A percentile compares a stretch with the other conserved stretches of the same genome.
These are phyloP conservation scores for Neosalanx taihuensis DNA, from an alignment of 2,797 vertebrate genomes.

Conservation along the genomic window DNA sequence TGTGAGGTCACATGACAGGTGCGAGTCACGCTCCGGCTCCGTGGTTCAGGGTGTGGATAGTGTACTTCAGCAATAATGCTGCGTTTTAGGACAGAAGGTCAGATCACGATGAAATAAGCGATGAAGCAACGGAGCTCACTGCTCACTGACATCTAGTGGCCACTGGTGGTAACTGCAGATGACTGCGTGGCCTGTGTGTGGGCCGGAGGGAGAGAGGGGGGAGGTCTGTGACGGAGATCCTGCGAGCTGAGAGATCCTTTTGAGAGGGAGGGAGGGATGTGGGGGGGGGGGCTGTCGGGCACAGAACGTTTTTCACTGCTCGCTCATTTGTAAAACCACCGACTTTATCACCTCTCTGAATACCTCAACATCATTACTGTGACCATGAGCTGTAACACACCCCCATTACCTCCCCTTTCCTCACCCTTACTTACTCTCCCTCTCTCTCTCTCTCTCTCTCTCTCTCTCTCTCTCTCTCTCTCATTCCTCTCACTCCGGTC, in stretches of 20 bases:
- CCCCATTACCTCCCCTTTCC: not conserved
- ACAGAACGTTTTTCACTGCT: not conserved
- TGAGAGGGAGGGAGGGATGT: not conserved
- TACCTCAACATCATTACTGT: slow-evolving; percentile 14
- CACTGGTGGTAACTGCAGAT: not conserved
- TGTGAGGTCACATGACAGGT: not conserved
- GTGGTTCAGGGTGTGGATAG: not conserved
- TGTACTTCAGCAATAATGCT: not conserved
- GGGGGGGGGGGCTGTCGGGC: not conserved
- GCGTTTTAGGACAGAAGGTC: not conserved
- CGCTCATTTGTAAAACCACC: slow-evolving; percentile 16
- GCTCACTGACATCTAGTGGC: slow-evolving; percentile 16
- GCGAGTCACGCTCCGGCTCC: not conserved
- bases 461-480: not conserved
- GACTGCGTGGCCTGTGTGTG: slow-evolving; percentile 14
- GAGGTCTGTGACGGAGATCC: not conserved
- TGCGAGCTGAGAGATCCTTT: not conserved
- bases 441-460: slow-evolving; percentile 1
- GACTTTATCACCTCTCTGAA: slow-evolving; percentile 11
- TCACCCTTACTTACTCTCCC: not conserved
- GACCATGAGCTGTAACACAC: slow-evolving; percentile 1
- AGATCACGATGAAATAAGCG: not conserved
- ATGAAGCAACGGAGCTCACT: not conserved
- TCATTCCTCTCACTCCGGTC: not conserved
- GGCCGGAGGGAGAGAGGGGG: not conserved